Percentiles rank a stretch among this genome's conserved stretches.
phyloP scores from a whole-genome alignment of 1,140 invertebrate species.

The Diabrotica undecimpunctata region DNA sequence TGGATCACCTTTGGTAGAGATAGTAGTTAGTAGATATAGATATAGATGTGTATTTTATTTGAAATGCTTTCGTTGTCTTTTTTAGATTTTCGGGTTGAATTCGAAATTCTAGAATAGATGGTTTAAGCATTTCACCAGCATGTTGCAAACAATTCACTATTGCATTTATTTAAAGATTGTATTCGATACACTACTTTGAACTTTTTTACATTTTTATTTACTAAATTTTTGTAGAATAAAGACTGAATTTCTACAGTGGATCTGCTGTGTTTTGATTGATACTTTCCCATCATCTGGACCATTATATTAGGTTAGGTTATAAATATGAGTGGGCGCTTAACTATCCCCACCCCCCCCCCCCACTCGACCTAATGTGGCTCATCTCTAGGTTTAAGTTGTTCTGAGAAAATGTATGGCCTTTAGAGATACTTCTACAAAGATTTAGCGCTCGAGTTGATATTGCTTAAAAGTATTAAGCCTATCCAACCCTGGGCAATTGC shows the following conservation, averaged over 20 bases:
- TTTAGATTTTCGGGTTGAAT: neutral
- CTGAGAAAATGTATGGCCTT: too few relatives aligned
- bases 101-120: constrained; percentile 6
- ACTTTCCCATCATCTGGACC: neutral
- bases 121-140: constrained; percentile 11
- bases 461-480: too few relatives aligned
- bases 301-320: too few relatives aligned
- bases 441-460: too few relatives aligned
- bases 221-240: constrained; percentile 20
- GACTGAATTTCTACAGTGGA: constrained; percentile 17
- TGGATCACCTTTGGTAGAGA: too few relatives aligned
- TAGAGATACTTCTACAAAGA: too few relatives aligned
- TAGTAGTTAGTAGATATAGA: too few relatives aligned
- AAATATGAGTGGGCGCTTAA: too few relatives aligned
- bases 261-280: neutral
- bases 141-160: constrained; percentile 16
- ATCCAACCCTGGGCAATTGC: too few relatives aligned
- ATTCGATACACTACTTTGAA: constrained; percentile 4
- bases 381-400: too few relatives aligned
- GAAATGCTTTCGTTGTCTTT: constrained; percentile 11
- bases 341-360: too few relatives aligned
- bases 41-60: neutral
- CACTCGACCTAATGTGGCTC: too few relatives aligned
- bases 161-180: neutral
- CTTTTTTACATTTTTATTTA: constrained; percentile 13